Evolutionary conservation across 1,140 invertebrate genomes (phyloP).

Genomic region (Drosophila triauraria): DNA sequence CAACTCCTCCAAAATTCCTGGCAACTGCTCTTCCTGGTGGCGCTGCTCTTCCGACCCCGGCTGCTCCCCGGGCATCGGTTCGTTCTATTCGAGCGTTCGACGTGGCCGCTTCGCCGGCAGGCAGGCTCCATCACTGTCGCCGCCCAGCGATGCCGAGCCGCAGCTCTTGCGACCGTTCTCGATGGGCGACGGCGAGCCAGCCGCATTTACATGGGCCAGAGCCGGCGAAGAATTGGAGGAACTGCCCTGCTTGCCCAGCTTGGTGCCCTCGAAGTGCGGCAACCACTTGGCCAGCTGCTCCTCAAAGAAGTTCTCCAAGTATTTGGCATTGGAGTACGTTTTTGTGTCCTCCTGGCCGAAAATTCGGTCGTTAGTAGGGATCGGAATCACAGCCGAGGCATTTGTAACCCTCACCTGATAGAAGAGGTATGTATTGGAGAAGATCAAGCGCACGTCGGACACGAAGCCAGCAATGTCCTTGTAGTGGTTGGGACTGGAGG

Average conservation of each 20-base stretch:
- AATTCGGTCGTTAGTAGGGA: constrained; percentile 43
- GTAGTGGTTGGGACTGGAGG: constrained; percentile 90
- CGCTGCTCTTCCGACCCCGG: constrained; percentile 15
- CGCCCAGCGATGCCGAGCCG: constrained; percentile 67
- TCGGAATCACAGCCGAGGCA: not conserved
- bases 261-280: constrained; percentile 88
- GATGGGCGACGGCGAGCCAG: constrained; percentile 59
- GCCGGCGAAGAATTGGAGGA: constrained; percentile 66
- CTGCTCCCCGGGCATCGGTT: constrained; percentile 63
- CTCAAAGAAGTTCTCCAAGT: constrained; percentile 94
- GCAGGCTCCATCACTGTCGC: constrained; percentile 70
- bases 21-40: constrained; percentile 15
- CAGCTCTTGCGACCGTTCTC: constrained; percentile 79
- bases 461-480: constrained; percentile 91
- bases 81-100: constrained; percentile 78
- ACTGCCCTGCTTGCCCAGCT: constrained; percentile 26
- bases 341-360: constrained; percentile 90
- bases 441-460: constrained; percentile 93
- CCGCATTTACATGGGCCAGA: constrained; percentile 42
- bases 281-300: constrained; percentile 92
- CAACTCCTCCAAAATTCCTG: constrained; percentile 29
- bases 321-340: constrained; percentile 93
- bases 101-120: constrained; percentile 73
- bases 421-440: constrained; percentile 94
- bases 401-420: constrained; percentile 90